Evolutionary conservation across 2,888 invertebrate species (phyloP), one percentile per base, ranked within the genome.

Genomic region (Drosophila mettleri): DNA sequence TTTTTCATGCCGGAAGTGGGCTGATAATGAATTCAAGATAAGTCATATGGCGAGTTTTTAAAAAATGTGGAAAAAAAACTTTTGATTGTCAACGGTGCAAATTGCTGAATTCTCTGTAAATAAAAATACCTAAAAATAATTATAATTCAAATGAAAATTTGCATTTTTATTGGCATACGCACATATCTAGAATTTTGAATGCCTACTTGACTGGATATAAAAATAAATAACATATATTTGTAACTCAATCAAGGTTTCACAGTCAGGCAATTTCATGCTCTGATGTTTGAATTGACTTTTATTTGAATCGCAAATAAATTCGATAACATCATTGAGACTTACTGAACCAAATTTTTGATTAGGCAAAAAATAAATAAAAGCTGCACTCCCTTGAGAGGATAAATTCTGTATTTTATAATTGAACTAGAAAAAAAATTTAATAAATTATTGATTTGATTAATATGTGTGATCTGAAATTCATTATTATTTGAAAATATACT

Each of bases 1-100:
- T 48, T 49, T 38, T 52, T 4, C 18, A 54, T 51, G 54, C 78
- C 73, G 75, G 75, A 75, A 77, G 54, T 65, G 41, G 41, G 14
- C 24, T 36, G 53, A 54, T 68, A 63, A 57, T 52, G 20, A 66
- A 7, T 38, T 29, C n/a, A 22, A 58, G 14, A 51, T 29, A 49
- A 49, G 9, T 22, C 34, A 34, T 14, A 22, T 20, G 18, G 20
- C 14, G 12, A 49, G 20, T 8, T 10, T 9, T 16, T 4, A 10
- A n/a, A 16, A 27, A 16, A n/a, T n/a, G 2, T 39, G 24, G 24
- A 24, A 3, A 43, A n/a, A 43, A 45, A 27, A 27, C 18, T 12
- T 33, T 49, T 34, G 22, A 49, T 34, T 49, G 31, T 3, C 33
- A 34, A 49, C 22, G 16, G 10, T 10, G 34, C 34, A 7, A 49